Conservation (phyloP, 2,113 vertebrate genomes). For the Aegotheles bennettii region DNA sequence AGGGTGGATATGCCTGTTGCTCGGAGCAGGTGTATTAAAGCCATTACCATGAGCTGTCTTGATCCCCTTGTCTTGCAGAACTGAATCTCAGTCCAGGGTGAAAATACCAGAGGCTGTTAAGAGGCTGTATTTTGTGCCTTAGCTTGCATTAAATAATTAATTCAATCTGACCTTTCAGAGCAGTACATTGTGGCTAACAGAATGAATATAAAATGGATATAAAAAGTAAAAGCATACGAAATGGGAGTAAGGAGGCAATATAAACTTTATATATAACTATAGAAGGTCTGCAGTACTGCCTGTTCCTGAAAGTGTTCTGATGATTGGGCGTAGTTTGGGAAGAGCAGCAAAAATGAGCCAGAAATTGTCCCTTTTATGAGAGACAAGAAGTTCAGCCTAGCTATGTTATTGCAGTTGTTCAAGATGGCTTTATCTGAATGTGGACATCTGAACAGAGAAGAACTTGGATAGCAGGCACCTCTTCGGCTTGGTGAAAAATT, state of each 20-base stretch:
- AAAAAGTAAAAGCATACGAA: conserved; percentile 16
- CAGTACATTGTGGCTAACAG: background rate
- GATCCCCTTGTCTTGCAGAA: background rate
- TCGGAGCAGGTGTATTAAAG: background rate
- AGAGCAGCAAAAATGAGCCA: background rate
- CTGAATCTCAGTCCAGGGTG: background rate
- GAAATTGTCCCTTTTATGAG: background rate
- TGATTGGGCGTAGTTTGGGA: background rate
- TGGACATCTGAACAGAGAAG: background rate
- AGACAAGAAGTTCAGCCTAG: background rate
- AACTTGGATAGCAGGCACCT: background rate
- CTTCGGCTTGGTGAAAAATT: background rate
- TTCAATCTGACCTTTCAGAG: conserved; percentile 39
- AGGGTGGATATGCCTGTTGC: background rate
- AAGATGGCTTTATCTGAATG: background rate
- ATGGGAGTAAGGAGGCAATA: background rate
- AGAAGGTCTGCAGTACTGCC: background rate
- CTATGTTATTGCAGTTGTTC: background rate
- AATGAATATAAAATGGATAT: background rate
- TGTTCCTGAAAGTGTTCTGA: background rate
- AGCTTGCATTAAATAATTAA: conserved; percentile 39
- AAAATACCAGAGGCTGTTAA: background rate
- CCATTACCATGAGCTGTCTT: rapidly evolving
- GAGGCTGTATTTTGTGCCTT: background rate
- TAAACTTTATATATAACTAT: background rate